These are phyloP conservation scores for Lepidochitona cinerea DNA, from an alignment of 2,888 invertebrate species.

Conservation along the genomic window DNA sequence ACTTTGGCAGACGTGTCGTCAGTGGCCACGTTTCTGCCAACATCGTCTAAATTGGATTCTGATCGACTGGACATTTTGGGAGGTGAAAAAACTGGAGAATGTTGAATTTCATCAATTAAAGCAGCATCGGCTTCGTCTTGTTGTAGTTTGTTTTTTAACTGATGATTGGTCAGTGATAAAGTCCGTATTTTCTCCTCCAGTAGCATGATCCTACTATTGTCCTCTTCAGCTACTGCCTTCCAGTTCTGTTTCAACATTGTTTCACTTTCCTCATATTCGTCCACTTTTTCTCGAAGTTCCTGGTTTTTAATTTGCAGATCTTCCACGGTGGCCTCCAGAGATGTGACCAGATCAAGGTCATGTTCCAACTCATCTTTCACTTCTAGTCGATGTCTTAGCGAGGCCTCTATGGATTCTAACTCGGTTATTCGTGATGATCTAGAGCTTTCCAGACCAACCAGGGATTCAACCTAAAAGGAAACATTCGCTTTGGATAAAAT, in stretches of 20 bases:
- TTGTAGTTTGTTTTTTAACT: slow-evolving; percentile 49
- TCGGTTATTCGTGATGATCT: slow-evolving; percentile 50
- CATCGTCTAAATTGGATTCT: background rate
- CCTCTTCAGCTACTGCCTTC: slow-evolving; percentile 58
- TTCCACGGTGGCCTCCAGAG: slow-evolving; percentile 47
- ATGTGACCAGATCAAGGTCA: slow-evolving; percentile 32
- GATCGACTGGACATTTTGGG: slow-evolving; percentile 31
- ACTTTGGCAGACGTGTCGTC: slow-evolving; percentile 16
- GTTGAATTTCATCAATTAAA: background rate
- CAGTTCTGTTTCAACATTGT: slow-evolving; percentile 56
- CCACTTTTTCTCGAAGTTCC: slow-evolving; percentile 42
- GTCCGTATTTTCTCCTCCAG: slow-evolving; percentile 55
- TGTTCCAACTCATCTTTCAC: slow-evolving; percentile 1
- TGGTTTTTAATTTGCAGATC: slow-evolving; percentile 47
- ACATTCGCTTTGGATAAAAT: too few relatives aligned
- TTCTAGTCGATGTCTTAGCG: slow-evolving; percentile 40
- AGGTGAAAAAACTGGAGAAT: background rate
- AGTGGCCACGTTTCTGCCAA: background rate
- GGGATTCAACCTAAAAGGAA: slow-evolving; percentile 47
- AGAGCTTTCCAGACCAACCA: slow-evolving; percentile 47
- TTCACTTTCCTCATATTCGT: slow-evolving; percentile 59
- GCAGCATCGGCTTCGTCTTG: slow-evolving; percentile 27
- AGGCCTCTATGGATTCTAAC: slow-evolving; percentile 47
- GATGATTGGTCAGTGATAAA: slow-evolving; percentile 47
- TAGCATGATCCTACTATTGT: slow-evolving; percentile 49